Evolutionary conservation across 1,140 invertebrate genomes (phyloP).

Genomic region (Alviniconcha marisindica): DNA sequence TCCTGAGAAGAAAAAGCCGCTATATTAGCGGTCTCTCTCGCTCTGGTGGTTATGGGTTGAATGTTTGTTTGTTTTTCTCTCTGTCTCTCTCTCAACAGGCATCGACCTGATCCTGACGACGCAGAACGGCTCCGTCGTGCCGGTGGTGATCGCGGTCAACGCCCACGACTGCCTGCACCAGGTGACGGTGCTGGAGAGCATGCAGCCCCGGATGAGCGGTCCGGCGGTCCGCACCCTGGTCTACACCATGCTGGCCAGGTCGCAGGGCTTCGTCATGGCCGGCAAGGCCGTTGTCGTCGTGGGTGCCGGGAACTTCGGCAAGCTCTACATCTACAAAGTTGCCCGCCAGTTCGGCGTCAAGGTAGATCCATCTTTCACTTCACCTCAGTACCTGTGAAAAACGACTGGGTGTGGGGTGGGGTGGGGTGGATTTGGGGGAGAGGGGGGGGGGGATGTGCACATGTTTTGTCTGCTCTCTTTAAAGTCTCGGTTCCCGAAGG

Average conservation of each 20-base stretch:
- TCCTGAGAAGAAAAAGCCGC: too few species aligned
- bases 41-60: too few species aligned
- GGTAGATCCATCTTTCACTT: too few species aligned
- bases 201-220: constrained; percentile 40
- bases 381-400: too few species aligned
- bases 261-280: constrained; percentile 45
- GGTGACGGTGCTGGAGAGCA: constrained; percentile 55
- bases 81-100: too few species aligned
- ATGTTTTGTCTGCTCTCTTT: too few species aligned
- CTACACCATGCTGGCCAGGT: constrained; percentile 50
- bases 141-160: constrained; percentile 78
- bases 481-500: too few species aligned
- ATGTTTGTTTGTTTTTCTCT: too few species aligned
- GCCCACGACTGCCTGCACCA: constrained; percentile 78
- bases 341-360: constrained; percentile 53
- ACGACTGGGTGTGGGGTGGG: too few species aligned
- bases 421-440: too few species aligned
- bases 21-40: too few species aligned
- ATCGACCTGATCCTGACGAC: constrained; percentile 78
- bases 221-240: constrained; percentile 41
- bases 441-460: too few species aligned
- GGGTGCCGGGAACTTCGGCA: constrained; percentile 48
- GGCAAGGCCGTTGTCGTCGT: constrained; percentile 49
- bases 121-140: constrained; percentile 80
- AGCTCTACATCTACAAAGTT: constrained; percentile 46